Base-by-base conservation (phyloP, 2,113 vertebrate genomes). In the Marcusenius ussheri region DNA sequence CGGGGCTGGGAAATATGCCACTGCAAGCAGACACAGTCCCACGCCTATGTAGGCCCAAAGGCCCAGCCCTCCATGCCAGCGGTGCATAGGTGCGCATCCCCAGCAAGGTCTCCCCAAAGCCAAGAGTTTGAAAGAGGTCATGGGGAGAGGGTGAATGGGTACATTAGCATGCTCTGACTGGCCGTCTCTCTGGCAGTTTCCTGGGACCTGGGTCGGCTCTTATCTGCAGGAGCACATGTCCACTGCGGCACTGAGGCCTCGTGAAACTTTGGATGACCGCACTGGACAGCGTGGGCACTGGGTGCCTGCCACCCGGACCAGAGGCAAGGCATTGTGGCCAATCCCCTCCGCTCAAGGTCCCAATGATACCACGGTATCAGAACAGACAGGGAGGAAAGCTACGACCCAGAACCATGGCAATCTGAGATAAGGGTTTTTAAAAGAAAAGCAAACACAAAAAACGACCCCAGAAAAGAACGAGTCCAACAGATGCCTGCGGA, bases 171-270 rank as follows among this genome's bases (percentile, higher is more conserved):
- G 13, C 21, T 27, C 47, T 51, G 46, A 7, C 77, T 21, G 5
- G 19, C 35, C 3, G 15, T 7, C 45, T 84, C 74, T 39, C 27
- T 13, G 74, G 49, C 66, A 31, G 10, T 42, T 39, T 4, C 19
- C 42, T 9, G 46, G 35, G 13, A 53, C 45, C 35, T 1, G 31
- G 84, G 49, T 56, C 19, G 50, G 35, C 46, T 80, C 70, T 90
- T 90, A 90, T 90, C 90, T 53, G 66, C 24, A 2, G 51, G 70
- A 77, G 50, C 77, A 42, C 86, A 83, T 70, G 62, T 56, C 86
- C 39, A 46, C 24, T 9, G 24, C 19, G 49, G 49, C 21, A 53
- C 17, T n/a, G 84, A 31, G 31, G 21, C 56, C 83, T 17, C 5
- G 46, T 62, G 6, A 9, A 21, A 53, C 58, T 80, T 47, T 88